Evolutionary conservation across 2,113 vertebrate species (phyloP), one percentile per base, ranked within the genome.

Genomic region (Phalacrocorax brasilianus): DNA sequence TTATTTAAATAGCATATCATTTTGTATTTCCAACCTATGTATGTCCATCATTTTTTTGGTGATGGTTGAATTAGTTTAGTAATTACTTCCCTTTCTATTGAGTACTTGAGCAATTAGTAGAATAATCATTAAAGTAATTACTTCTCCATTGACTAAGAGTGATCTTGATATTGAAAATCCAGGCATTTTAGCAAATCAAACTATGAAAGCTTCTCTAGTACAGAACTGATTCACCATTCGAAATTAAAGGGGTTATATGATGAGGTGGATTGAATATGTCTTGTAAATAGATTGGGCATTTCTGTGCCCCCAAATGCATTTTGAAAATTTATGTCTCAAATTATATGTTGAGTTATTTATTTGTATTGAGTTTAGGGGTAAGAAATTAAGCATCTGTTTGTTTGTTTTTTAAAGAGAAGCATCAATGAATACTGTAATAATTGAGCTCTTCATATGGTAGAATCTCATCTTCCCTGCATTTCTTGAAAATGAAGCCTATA

Each of bases 51-150:
- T 53, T 85, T 45, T 35, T 88, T 85, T 71, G 47, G 49, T 63
- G 42, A 42, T 76, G 20, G 20, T 62, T 83, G 78, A 93, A 67
- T 63, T 91, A 66, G 33, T 93, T 94, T 79, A 91, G 78, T 71
- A 93, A 90, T 96, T 91, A 82, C 74, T 94, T 90, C 44, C 52
- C 27, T 72, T 89, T 65, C 26, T 77, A 33, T 72, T 68, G 62
- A 92, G 56, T 78, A 53, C 70, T 35, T 79, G 35, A 93, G 32
- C 55, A 91, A 91, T 89, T 95, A 94, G 44, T 75, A 68, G 81
- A 76, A 77, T 71, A 91, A 93, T 88, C 90, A 63, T 80, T 93
- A 35, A 88, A 59, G 50, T 84, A 96, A 76, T 94, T 96, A 88
- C 59, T 80, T 33, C 75, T 85, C 83, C 89, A 63, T 91, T 91